Conservation (phyloP, 2,888 invertebrate species). For the Leistus spinibarbis region DNA sequence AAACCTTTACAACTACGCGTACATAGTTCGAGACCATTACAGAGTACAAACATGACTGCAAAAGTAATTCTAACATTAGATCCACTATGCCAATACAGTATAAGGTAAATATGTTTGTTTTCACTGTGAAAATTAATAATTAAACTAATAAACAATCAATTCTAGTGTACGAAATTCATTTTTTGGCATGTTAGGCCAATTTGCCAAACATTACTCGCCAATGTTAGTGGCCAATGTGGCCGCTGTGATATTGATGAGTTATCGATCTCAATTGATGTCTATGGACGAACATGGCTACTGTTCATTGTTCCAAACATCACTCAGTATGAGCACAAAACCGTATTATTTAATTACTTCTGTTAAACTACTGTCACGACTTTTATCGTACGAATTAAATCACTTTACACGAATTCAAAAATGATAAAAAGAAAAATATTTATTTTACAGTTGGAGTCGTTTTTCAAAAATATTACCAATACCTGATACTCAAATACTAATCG, state of each 20-base stretch:
- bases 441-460: constrained; percentile 41
- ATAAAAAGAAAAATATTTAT: background rate
- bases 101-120: constrained; percentile 60
- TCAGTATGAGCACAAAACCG: constrained; percentile 66
- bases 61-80: constrained; percentile 69
- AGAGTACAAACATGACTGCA: constrained; percentile 57
- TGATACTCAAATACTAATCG: constrained; percentile 49
- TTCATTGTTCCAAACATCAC: constrained; percentile 63
- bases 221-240: constrained; percentile 70
- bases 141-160: constrained; percentile 40
- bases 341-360: constrained; percentile 62
- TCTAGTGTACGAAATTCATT: constrained; percentile 64
- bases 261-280: constrained; percentile 61
- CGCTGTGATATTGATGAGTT: constrained; percentile 67
- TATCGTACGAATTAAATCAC: constrained; percentile 56
- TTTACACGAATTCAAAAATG: background rate
- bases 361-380: constrained; percentile 57
- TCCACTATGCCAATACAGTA: constrained; percentile 71
- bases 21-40: constrained; percentile 61
- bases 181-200: constrained; percentile 65
- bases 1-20: constrained; percentile 66
- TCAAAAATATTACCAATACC: constrained; percentile 46
- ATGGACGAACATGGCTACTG: constrained; percentile 55
- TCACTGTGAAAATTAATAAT: constrained; percentile 26
- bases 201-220: constrained; percentile 70